Base-by-base conservation (phyloP, 1,140 invertebrate genomes). In the Zaprionus kolodkinae region DNA sequence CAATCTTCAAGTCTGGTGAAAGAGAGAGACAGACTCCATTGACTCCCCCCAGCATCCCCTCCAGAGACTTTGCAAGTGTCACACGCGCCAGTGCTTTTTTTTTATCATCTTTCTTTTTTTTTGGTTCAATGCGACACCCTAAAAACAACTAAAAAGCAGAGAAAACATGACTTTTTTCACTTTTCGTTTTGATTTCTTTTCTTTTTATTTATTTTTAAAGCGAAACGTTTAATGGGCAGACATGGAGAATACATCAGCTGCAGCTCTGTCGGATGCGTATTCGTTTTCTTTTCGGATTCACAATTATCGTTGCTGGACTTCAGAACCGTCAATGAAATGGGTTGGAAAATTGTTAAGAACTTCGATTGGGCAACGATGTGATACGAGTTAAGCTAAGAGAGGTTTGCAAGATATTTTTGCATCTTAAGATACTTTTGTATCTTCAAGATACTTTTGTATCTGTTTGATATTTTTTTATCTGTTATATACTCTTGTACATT, bases 61-160 rank as follows among this genome's bases (percentile, higher is more conserved):
- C 5, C 35, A 56, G 56, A 72, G 35, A 63, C 74, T 84, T 56
- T 74, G 54, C 85, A 89, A 88, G 79, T 88, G 84, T 84, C 74
- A 84, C 85, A 88, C 80, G 84, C 81, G 78, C 80, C 85, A 84
- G 74, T 68, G 60, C 56, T 78, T 87, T 83, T 74, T 82, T 61
- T 54, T 72, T 21, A 21, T 21, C 21, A 21, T 21, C 21, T 21
- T 21, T 21, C 21, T 21, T 79, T 79, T n/a, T n/a, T 12, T 40
- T 30, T 30, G 6, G 13, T 15, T 15, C 40, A 72, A 74, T 33
- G 50, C 77, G 56, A 57, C 75, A 66, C 59, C 52, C 64, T 73
- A 70, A 57, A 59, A 40, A 75, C 7, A 57, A 71, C 25, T 7
- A 69, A 38, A n/a, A 62, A 43, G 38, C 25, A 74, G 55, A 45